Base-by-base conservation (phyloP, 2,797 vertebrate genomes). In the Sebastes diaconus region DNA sequence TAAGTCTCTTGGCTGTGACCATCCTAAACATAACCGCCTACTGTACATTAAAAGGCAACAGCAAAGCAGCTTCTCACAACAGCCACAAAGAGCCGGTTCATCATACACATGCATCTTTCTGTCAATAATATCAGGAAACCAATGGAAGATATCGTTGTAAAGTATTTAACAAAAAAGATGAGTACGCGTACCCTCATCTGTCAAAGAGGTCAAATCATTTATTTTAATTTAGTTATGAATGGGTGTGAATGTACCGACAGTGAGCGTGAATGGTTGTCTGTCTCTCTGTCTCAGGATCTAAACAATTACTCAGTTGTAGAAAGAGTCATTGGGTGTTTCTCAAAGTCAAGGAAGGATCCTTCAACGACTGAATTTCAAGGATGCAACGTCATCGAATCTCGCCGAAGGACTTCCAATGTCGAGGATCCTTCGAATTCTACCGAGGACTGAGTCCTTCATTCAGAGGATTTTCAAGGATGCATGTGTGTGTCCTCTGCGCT, bases 181-280 rank as follows among this genome's bases (percentile, higher is more conserved):
- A 58, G 22, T 12, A 0, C 0, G 27, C 29, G 25, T 32, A 34
- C 10, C 13, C 4, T 32, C 4, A 32, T 73, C 29, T 64, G 10
- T 55, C 60, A 55, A 16, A 24, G 2, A 13, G 27, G 0, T 20
- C 5, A 36, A 39, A 18, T 8, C 29, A 60, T 60, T 29, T 57
- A 27, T 67, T 50, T 52, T 55, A 2, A 32, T 34, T 34, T 34
- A 55, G 29, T 18, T 54, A 52, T 24, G 2, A 36, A 36, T 32
- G 1, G 12, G 42, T 46, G 42, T 46, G 42, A 42, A 46, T 46
- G 42, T 39, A 6, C 39, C 0, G 13, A 14, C 5, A 14, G 39
- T 46, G 42, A 46, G 0, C 3, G 0, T 46, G 42, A 46, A 46
- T 46, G 0, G 1, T 46, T 46, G 16, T 46, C 16, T 46, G 16